A percentile compares a stretch with the other conserved stretches of the same genome.
Evolutionary conservation across 2,888 invertebrate species (phyloP).

Genomic region (Serrognathus titanus): DNA sequence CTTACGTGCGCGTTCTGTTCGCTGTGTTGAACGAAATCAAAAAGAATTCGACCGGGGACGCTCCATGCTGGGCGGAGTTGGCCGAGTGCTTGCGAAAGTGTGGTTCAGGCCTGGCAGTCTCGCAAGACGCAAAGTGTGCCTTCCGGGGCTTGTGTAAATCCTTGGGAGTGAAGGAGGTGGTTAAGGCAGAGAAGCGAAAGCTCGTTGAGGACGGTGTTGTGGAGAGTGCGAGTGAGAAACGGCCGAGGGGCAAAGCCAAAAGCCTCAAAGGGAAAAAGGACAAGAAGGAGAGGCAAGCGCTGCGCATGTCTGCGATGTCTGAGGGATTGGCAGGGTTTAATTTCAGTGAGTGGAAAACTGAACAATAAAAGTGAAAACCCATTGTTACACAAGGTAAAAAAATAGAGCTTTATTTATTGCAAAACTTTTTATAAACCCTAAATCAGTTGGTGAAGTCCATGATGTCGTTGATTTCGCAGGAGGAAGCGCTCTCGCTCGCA

Average conservation of each 20-base stretch:
- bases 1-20: conserved; percentile 56
- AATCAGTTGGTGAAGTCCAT: conserved; percentile 22
- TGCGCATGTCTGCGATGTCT: conserved; percentile 49
- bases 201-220: conserved; percentile 33
- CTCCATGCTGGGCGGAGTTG: conserved; percentile 47
- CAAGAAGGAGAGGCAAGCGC: conserved; percentile 51
- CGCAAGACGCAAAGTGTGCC: conserved; percentile 49
- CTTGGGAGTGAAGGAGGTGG: conserved; percentile 44
- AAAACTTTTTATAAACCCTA: no score
- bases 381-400: conserved; percentile 4
- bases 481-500: conserved; percentile 7
- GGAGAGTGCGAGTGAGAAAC: conserved; percentile 25
- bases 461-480: conserved; percentile 20
- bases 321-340: conserved; percentile 44
- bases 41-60: conserved; percentile 41
- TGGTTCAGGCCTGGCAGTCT: conserved; percentile 42
- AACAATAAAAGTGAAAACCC: no score
- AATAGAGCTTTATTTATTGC: background rate
- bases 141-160: conserved; percentile 49
- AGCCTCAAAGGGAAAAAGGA: conserved; percentile 45
- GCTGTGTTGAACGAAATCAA: conserved; percentile 55
- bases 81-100: conserved; percentile 43
- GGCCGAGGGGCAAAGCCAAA: conserved; percentile 32
- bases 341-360: conserved; percentile 25
- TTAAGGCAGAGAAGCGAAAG: conserved; percentile 33